phyloP scores from a whole-genome alignment of 2,113 vertebrate genomes.

The Amphilophus citrinellus region DNA sequence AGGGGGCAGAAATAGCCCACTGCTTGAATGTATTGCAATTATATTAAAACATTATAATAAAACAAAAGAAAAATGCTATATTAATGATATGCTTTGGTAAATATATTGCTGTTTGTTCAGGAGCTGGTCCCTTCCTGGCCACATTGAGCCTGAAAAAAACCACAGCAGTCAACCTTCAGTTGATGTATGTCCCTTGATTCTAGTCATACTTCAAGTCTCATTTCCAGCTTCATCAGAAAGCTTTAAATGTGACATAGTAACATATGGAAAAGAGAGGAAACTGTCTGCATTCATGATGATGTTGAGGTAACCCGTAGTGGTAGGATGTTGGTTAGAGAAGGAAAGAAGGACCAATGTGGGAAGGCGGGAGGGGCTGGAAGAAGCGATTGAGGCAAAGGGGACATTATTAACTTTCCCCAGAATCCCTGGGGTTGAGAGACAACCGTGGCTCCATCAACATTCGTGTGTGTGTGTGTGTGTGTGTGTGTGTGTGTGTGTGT shows the following conservation, averaged over 20 bases:
- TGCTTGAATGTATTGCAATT: not conserved
- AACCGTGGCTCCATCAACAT: slow-evolving; percentile 56
- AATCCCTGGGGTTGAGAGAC: slow-evolving; percentile 48
- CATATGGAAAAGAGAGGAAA: slow-evolving; percentile 44
- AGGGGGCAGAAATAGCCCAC: not conserved
- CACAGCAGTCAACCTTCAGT: not conserved
- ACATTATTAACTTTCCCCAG: slow-evolving; percentile 57
- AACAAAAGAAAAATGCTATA: not conserved
- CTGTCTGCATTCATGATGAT: slow-evolving; percentile 25
- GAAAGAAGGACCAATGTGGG: slow-evolving; percentile 46
- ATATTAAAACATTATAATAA: not conserved
- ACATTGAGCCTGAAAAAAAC: not conserved
- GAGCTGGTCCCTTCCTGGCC: not conserved
- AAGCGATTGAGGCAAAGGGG: slow-evolving; percentile 39
- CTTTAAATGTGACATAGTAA: slow-evolving; percentile 23
- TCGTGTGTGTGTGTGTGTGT: slow-evolving; percentile 20
- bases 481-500: too few relatives aligned
- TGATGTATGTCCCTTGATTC: slow-evolving; percentile 9
- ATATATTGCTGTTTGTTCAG: not conserved
- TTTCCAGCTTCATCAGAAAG: not conserved
- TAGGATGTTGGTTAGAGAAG: slow-evolving; percentile 28
- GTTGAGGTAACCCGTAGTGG: slow-evolving; percentile 18
- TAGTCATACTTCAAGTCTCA: not conserved
- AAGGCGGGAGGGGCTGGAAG: slow-evolving; percentile 38
- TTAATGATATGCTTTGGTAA: not conserved